Conservation (phyloP, 2,797 vertebrate genomes). For the Coilia nasus region DNA sequence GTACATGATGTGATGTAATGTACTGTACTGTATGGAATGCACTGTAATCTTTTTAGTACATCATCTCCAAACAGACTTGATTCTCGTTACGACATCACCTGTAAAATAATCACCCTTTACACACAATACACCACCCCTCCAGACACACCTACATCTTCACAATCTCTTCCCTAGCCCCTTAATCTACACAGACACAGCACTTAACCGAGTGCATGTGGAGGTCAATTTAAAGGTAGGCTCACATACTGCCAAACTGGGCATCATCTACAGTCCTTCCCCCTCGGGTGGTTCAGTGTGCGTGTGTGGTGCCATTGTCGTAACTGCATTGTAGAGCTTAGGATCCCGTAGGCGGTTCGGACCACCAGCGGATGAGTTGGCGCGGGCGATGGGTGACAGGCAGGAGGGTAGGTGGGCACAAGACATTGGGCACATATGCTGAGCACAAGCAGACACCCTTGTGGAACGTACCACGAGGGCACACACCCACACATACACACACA, state of each 20-base stretch:
- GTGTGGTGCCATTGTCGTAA: conserved; percentile 6
- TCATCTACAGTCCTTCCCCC: neutral
- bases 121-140: neutral
- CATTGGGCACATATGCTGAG: neutral
- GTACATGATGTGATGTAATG: neutral
- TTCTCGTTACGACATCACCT: neutral
- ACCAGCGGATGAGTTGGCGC: neutral
- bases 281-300: neutral
- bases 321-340: conserved; percentile 2
- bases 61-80: neutral
- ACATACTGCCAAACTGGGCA: neutral
- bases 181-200: neutral
- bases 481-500: neutral
- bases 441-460: neutral
- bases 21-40: neutral
- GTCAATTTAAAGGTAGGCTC: neutral
- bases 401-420: neutral
- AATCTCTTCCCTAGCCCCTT: neutral
- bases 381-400: neutral
- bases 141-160: too few species aligned
- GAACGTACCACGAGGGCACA: neutral
- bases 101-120: neutral
- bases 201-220: neutral
- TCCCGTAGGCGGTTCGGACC: neutral
- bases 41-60: neutral